Conservation (phyloP, 2,797 vertebrate species). For the Phataginus tricuspis region DNA sequence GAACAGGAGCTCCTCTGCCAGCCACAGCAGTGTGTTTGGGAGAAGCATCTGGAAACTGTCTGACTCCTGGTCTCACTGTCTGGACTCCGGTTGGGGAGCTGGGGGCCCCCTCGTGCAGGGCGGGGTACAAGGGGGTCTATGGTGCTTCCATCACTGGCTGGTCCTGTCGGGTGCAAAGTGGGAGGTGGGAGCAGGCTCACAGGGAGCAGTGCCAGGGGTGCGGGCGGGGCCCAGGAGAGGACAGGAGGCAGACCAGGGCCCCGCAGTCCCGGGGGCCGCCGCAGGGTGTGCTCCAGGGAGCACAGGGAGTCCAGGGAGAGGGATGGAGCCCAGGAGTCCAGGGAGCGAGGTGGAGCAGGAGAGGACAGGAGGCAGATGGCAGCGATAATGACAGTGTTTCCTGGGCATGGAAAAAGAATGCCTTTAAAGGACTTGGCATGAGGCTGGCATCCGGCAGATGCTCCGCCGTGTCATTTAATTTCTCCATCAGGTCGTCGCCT, state of each 20-base stretch:
- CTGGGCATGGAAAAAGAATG: not conserved
- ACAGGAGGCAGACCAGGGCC: not conserved
- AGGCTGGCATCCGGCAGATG: fast-evolving
- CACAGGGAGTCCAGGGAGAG: not conserved
- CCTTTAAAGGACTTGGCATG: not conserved
- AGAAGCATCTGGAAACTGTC: constrained; percentile 2
- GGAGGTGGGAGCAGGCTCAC: not conserved
- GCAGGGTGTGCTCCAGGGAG: fast-evolving
- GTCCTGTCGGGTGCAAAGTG: not conserved
- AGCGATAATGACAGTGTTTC: not conserved
- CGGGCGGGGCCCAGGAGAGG: not conserved
- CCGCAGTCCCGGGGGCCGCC: fast-evolving
- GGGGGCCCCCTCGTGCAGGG: not conserved
- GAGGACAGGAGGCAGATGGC: not conserved
- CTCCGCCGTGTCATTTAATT: not conserved
- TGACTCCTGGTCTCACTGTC: not conserved
- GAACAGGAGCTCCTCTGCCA: not conserved
- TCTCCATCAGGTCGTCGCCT: not conserved
- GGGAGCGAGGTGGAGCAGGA: not conserved
- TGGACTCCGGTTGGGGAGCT: not conserved
- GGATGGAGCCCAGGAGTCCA: not conserved
- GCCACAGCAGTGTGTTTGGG: fast-evolving
- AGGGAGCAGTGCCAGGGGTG: not conserved
- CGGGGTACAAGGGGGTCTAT: not conserved
- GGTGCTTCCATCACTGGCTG: not conserved